Percentiles rank a stretch among this genome's conserved stretches.
These are phyloP conservation scores for Mus minutoides DNA, from an alignment of 2,797 vertebrate genomes.

Conservation along the genomic window DNA sequence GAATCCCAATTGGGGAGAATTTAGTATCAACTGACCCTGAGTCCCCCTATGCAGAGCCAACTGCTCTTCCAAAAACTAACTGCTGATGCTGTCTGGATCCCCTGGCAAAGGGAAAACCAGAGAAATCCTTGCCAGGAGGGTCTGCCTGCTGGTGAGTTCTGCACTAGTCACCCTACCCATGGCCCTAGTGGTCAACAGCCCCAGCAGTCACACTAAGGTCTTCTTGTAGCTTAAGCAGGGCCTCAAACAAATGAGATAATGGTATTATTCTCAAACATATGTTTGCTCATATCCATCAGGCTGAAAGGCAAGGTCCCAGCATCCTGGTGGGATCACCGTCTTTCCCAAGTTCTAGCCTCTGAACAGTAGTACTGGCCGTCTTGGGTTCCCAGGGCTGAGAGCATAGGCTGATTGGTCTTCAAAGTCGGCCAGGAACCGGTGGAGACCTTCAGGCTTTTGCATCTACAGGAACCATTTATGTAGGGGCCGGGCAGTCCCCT, in stretches of 20 bases:
- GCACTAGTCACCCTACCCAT: background rate
- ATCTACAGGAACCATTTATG: slow-evolving; percentile 80
- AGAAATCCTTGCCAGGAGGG: background rate
- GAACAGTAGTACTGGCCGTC: no score
- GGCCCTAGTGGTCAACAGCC: background rate
- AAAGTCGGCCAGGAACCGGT: no score
- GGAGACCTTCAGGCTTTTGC: no score
- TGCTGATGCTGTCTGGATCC: background rate
- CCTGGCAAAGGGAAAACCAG: background rate
- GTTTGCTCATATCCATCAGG: no score
- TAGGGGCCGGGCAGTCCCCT: slow-evolving; percentile 95
- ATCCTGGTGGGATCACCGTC: no score
- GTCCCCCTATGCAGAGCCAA: background rate
- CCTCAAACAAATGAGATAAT: slow-evolving; percentile 96
- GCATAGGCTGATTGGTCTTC: no score
- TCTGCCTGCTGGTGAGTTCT: background rate
- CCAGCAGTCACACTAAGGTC: slow-evolving; percentile 86
- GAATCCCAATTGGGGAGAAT: background rate
- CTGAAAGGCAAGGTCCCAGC: no score
- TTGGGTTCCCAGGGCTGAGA: no score
- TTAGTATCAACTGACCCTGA: background rate
- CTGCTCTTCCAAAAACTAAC: background rate
- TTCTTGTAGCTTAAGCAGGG: slow-evolving; percentile 92
- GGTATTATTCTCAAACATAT: slow-evolving; percentile 95
- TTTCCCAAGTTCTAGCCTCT: no score